Evolutionary conservation across 2,113 vertebrate species (phyloP), one percentile per base, ranked within the genome.

Genomic region (Phoenicopterus ruber): DNA sequence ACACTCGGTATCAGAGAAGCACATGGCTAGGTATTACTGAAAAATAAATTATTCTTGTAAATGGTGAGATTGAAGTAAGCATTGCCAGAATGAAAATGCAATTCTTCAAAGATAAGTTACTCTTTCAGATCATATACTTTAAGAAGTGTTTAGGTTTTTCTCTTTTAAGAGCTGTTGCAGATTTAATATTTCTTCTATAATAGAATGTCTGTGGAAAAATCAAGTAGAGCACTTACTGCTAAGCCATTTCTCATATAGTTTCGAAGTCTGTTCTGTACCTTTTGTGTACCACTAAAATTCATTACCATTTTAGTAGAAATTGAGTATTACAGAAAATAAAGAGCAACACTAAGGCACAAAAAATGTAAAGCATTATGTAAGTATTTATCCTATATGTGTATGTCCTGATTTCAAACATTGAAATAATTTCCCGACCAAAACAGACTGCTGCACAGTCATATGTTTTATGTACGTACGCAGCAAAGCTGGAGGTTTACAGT

Each of bases 1-100:
- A 88, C 17, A 36, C 47, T 58, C 0, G 6, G 7, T 88, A 93
- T 94, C 88, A 95, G 72, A 95, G 91, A 88, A 83, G 77, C 52
- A 58, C 72, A 91, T 82, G 38, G 59, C 59, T 82, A 77, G 58
- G 26, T 85, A 95, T 96, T 92, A 87, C 85, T 91, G 81, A 44
- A 86, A 96, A 97, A 97, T 82, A 96, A 95, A 93, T 95, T 93
- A 92, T 94, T 83, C 57, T 84, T 90, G 65, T 81, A 96, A 96
- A 96, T 77, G 40, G 29, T 82, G 55, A 96, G 90, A 85, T n/a
- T 90, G 89, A 95, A 97, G 36, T 52, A 95, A 95, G 52, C 83
- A 74, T 92, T 97, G 95, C 52, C 19, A 62, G 58, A 86, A 52
- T 67, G 55, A 90, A 96, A 97, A 92, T 67, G n/a, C 32, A 95